These are phyloP conservation scores for Drosophila mercatorum DNA, from an alignment of 2,888 invertebrate species.

Conservation along the genomic window DNA sequence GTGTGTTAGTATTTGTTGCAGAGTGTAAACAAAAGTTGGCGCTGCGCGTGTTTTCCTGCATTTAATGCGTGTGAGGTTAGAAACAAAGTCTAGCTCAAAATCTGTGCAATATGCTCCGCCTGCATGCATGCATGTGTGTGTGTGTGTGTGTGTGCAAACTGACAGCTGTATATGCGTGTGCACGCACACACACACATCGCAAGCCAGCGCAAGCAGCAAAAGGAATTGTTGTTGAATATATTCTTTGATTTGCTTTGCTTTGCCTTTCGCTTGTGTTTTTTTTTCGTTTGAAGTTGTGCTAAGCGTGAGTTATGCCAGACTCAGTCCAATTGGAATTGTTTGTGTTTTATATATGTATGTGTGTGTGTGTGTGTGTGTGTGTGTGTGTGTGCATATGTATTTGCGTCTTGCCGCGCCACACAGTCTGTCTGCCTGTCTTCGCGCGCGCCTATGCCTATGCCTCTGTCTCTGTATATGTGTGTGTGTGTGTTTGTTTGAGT, in stretches of 20 bases:
- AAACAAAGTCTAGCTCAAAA: conserved; percentile 55
- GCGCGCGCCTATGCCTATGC: conserved; percentile 1
- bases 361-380: neutral
- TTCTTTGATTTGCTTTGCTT: neutral
- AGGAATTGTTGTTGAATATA: too few species aligned
- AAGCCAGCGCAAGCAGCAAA: neutral
- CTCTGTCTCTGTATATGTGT: conserved; percentile 14
- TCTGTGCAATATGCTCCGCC: conserved; percentile 46
- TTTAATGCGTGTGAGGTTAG: conserved; percentile 12
- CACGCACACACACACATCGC: neutral
- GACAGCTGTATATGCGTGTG: neutral
- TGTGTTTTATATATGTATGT: neutral
- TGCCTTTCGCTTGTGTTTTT: too few species aligned
- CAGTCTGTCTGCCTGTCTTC: conserved; percentile 14
- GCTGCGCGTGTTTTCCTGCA: neutral
- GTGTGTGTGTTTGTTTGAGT: conserved; percentile 27
- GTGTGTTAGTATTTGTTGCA: conserved; percentile 15
- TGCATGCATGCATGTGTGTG: neutral
- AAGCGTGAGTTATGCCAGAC: conserved; percentile 21
- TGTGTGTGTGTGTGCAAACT: neutral
- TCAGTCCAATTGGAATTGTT: conserved; percentile 42
- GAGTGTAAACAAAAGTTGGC: conserved; percentile 21
- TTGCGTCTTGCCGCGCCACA: conserved; percentile 12
- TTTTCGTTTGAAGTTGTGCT: neutral
- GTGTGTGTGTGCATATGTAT: neutral